Base-by-base conservation (phyloP, 2,888 invertebrate genomes). In the Pollenia angustigena region DNA sequence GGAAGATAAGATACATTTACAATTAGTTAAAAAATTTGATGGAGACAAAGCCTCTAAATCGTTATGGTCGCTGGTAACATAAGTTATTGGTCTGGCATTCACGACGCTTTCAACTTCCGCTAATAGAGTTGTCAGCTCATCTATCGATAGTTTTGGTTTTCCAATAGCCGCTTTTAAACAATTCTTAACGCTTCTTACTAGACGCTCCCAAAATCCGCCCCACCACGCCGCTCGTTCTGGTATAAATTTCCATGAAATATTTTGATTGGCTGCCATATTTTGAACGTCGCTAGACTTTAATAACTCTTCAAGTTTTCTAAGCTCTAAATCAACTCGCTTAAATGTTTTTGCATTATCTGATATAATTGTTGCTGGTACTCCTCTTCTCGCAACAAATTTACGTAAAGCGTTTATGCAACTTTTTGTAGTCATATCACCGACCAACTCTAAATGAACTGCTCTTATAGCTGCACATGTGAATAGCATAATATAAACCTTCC, bases 161-260 rank as follows among this genome's bases (percentile, higher is more conserved):
- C 81, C 83, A 16, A 87, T 85, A 40, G 76, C 68, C 3, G 87
- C 86, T 50, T 88, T 87, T 9, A 88, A 56, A 8, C 66, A 81
- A 52, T 74, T 66, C 40, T 88, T 88, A 0, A 87, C 56, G 14
- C 75, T 85, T 42, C 85, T 58, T 1, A 87, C 86, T 9, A 87
- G 76, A 12, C 85, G 83, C 23, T 87, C 83, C 87, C 85, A 86
- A 69, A 86, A 86, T 11, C 85, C 87, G 23, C 80, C 85, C 88
- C 85, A 88, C 85, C 85, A 87, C 18, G 87, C 85, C 1, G 82
- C 88, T 78, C 82, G 64, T 60, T 88, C 86, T 11, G 76, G 80
- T n/a, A 84, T 80, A 66, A 76, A 80, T 58, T 76, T 18, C 82
- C 68, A 87, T 14, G 12, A 48, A 12, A 88, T 85, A 42, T 68